phyloP scores from a whole-genome alignment of 2,888 invertebrate species.

The Tetragnatha montana region DNA sequence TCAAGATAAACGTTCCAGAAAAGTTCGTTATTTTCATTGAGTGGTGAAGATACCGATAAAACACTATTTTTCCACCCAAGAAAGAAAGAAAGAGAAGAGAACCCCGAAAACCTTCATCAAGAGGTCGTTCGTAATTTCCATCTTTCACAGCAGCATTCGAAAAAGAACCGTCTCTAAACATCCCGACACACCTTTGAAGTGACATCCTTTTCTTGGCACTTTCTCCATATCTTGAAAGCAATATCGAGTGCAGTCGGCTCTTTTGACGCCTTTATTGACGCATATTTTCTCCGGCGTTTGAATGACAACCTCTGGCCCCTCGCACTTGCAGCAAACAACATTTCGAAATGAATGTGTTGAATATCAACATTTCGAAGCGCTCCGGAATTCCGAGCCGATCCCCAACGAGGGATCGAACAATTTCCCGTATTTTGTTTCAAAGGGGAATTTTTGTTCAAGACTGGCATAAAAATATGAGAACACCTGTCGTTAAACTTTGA shows the following conservation, averaged over 20 bases:
- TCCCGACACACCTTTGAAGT: too few relatives aligned
- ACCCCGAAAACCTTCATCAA: too few relatives aligned
- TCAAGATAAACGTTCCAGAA: too few relatives aligned
- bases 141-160: too few relatives aligned
- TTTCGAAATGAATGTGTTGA: constrained; percentile 45
- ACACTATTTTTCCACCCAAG: not conserved
- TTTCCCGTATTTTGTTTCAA: not conserved
- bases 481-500: too few relatives aligned
- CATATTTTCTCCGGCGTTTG: constrained; percentile 55
- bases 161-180: too few relatives aligned
- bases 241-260: constrained; percentile 46
- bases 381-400: constrained; percentile 34
- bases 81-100: too few relatives aligned
- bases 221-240: constrained; percentile 47
- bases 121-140: too few relatives aligned
- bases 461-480: too few relatives aligned
- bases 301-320: constrained; percentile 38
- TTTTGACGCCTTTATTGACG: constrained; percentile 53
- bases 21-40: too few relatives aligned
- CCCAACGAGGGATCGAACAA: constrained; percentile 7
- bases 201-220: constrained; percentile 11
- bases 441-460: not conserved
- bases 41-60: too few relatives aligned
- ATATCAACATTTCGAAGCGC: constrained; percentile 33
- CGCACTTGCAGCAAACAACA: constrained; percentile 34